Evolutionary conservation across 2,113 vertebrate species (phyloP).

Genomic region (Hydropotes inermis): DNA sequence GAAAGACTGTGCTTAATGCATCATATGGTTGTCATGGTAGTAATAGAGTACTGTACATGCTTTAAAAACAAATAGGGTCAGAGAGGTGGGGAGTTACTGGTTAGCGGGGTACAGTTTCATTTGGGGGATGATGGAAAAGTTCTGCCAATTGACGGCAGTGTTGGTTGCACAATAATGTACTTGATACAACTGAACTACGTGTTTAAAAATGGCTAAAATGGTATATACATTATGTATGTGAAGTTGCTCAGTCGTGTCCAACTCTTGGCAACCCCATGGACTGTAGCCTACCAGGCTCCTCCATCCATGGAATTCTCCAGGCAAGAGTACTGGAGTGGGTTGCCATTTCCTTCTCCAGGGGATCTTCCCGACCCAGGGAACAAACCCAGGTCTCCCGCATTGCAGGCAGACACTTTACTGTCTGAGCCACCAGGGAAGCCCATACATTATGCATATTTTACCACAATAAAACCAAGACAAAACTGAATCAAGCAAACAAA

Average conservation of each 20-base stretch:
- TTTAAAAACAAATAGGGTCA: not conserved
- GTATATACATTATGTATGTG: not conserved
- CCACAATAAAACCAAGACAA: not conserved
- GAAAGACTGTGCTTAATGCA: not conserved
- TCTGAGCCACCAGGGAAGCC: not conserved
- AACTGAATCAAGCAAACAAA: not conserved
- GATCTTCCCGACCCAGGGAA: not conserved
- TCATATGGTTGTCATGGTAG: not conserved
- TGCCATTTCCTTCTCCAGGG: not conserved
- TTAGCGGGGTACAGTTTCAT: not conserved
- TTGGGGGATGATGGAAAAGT: not conserved
- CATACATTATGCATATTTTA: not conserved
- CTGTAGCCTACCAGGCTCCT: not conserved
- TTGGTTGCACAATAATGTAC: not conserved
- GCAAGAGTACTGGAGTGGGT: not conserved
- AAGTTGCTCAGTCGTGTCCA: not conserved
- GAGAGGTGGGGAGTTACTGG: fast-evolving
- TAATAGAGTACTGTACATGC: not conserved
- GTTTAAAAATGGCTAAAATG: not conserved
- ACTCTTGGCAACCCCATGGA: not conserved
- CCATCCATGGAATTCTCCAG: not conserved
- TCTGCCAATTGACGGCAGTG: not conserved
- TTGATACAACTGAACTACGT: not conserved
- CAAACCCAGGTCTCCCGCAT: not conserved
- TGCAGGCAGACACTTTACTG: not conserved